Evolutionary conservation across 2,113 vertebrate species (phyloP), one percentile per base, ranked within the genome.

Genomic region (Hippocampus comes): DNA sequence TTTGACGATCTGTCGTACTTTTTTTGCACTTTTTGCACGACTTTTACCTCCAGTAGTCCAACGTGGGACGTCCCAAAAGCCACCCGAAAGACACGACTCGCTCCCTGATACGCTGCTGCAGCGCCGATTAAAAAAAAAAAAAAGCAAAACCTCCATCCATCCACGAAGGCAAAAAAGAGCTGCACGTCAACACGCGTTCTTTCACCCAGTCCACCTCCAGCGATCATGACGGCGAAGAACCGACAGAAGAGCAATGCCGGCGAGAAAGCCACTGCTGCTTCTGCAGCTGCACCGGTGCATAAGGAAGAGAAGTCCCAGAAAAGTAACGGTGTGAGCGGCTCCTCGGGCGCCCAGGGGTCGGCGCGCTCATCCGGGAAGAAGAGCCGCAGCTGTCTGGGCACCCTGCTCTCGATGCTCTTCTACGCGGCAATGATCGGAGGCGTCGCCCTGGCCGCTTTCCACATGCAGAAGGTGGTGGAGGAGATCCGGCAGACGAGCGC

Each of bases 181-280:
- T 72, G 34, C 61, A 17, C 38, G 27, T 9, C 57, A 14, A 46
- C 70, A 21, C 70, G 14, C 66, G 17, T 60, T 17, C 65, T 63
- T 46, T 18, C 21, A 9, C 67, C 4, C 60, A 5, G 14, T 18
- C 12, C 69, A 18, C 68, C 41, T 23, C 25, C 15, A 20, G n/a
- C 15, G 49, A 84, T 4, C 15, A 94, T 93, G 93, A 76, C 92
- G 1, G 79, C 82, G 1, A 93, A 89, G 73, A 91, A 90, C 77
- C 81, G 88, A 70, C 79, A 83, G 1, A 93, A 92, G 88, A 87
- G 2, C 84, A 81, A 53, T 71, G 67, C 82, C 0, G 34, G 65
- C 53, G 92, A 92, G 34, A 93, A 90, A 57, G 79, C 46, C 48
- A 49, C 78, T 1, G 61, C 78, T 1, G 67, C 46, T 9, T 9